phyloP scores from a whole-genome alignment of 2,113 vertebrate genomes.

The Acinonyx jubatus region DNA sequence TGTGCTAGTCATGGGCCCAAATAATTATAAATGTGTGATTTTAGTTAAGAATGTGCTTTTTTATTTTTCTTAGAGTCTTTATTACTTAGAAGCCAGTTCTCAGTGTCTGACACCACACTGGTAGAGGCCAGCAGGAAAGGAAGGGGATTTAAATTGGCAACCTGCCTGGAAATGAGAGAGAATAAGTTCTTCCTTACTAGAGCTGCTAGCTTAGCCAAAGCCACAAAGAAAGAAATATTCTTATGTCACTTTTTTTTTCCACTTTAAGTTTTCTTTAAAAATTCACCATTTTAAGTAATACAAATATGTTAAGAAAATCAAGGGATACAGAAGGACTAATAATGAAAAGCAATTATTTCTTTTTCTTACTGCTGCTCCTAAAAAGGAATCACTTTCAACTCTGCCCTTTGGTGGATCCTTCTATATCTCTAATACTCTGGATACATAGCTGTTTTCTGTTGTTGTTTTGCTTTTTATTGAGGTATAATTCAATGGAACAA shows the following conservation, averaged over 20 bases:
- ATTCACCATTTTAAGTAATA: neutral
- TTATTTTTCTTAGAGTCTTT: neutral
- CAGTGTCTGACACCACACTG: neutral
- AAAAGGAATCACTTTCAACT: neutral
- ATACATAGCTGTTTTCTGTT: neutral
- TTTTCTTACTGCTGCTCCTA: neutral
- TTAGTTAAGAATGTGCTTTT: conserved; percentile 21
- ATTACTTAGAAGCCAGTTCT: neutral
- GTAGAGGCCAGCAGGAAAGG: neutral
- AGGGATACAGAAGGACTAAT: neutral
- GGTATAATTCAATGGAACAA: neutral
- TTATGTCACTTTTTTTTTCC: neutral
- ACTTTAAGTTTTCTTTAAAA: neutral
- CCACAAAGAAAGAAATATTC: neutral
- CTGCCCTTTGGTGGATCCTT: neutral
- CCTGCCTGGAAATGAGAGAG: neutral
- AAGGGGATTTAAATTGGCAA: neutral
- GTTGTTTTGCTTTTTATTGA: neutral
- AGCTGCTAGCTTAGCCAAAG: neutral
- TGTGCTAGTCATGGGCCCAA: neutral
- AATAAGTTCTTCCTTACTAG: neutral
- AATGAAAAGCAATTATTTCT: neutral
- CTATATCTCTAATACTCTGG: neutral
- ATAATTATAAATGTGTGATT: neutral
- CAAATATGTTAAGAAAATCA: neutral